Evolutionary conservation across 2,797 vertebrate genomes (phyloP).

Genomic region (Passerculus sandwichensis): DNA sequence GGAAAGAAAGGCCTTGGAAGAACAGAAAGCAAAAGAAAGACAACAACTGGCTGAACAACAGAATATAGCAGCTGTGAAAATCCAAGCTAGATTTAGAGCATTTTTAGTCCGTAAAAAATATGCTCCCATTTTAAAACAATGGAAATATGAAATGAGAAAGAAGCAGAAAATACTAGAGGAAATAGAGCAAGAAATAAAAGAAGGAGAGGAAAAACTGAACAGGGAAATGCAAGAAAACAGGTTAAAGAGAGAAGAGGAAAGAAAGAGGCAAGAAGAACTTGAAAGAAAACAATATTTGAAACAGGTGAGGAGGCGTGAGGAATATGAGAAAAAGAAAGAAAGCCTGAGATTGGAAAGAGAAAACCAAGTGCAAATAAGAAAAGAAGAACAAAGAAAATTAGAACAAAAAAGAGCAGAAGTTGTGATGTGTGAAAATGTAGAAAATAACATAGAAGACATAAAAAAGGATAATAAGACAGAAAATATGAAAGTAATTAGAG

Average conservation of each 20-base stretch:
- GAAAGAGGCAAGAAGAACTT: slow-evolving; percentile 51
- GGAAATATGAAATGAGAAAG: slow-evolving; percentile 41
- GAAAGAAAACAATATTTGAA: slow-evolving; percentile 63
- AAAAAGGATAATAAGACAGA: not conserved
- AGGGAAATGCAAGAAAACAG: slow-evolving; percentile 59
- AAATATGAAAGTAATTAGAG: not conserved
- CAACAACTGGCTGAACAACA: slow-evolving; percentile 52
- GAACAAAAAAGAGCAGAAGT: not conserved
- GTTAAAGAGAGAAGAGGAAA: slow-evolving; percentile 50
- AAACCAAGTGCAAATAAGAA: slow-evolving; percentile 44
- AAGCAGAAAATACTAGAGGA: slow-evolving; percentile 56
- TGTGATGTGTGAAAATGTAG: not conserved
- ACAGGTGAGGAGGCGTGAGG: slow-evolving; percentile 49
- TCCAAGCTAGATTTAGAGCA: slow-evolving; percentile 79
- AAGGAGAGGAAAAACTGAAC: slow-evolving; percentile 70
- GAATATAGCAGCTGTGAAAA: slow-evolving; percentile 75
- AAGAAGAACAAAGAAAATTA: slow-evolving; percentile 2
- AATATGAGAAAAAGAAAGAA: slow-evolving; percentile 77
- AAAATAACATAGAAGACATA: not conserved
- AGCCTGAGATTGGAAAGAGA: slow-evolving; percentile 66
- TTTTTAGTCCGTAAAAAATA: slow-evolving; percentile 68
- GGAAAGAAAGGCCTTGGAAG: slow-evolving; percentile 77
- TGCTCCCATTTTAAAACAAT: slow-evolving; percentile 66
- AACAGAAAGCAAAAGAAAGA: slow-evolving; percentile 74
- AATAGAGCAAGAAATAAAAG: slow-evolving; percentile 66